A percentile compares a stretch with the other conserved stretches of the same genome.
These are phyloP conservation scores for Formica selysi DNA, from an alignment of 1,140 invertebrate genomes.

Conservation along the genomic window DNA sequence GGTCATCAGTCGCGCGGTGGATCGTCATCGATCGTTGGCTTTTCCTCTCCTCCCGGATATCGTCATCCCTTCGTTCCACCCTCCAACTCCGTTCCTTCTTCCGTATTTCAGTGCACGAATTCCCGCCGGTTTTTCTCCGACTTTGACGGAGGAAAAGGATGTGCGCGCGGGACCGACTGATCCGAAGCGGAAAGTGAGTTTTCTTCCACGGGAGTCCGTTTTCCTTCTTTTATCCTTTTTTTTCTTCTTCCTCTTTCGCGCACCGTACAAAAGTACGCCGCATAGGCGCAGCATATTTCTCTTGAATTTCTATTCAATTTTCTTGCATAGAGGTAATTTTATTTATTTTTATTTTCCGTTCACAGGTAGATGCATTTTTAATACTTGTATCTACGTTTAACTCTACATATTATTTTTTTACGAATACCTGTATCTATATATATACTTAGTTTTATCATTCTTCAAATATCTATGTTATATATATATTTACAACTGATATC, in stretches of 20 bases:
- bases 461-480: neutral
- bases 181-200: slow-evolving; percentile 78
- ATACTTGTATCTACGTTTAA: neutral
- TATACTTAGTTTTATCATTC: neutral
- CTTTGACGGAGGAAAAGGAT: slow-evolving; percentile 13
- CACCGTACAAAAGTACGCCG: slow-evolving; percentile 33
- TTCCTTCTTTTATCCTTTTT: slow-evolving; percentile 37
- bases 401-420: neutral
- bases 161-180: slow-evolving; percentile 51
- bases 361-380: no score
- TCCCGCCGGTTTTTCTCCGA: slow-evolving; percentile 56
- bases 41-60: neutral
- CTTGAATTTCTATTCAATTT: neutral
- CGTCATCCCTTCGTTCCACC: neutral
- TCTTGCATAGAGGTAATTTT: neutral
- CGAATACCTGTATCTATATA: neutral
- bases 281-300: slow-evolving; percentile 53
- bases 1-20: neutral
- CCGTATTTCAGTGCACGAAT: slow-evolving; percentile 14
- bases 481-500: neutral
- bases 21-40: slow-evolving; percentile 43
- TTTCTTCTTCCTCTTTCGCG: slow-evolving; percentile 49
- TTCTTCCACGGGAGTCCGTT: slow-evolving; percentile 63
- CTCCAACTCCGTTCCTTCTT: neutral
- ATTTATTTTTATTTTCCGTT: neutral